phyloP scores from a whole-genome alignment of 2,797 vertebrate species.

The Acanthis flammea region DNA sequence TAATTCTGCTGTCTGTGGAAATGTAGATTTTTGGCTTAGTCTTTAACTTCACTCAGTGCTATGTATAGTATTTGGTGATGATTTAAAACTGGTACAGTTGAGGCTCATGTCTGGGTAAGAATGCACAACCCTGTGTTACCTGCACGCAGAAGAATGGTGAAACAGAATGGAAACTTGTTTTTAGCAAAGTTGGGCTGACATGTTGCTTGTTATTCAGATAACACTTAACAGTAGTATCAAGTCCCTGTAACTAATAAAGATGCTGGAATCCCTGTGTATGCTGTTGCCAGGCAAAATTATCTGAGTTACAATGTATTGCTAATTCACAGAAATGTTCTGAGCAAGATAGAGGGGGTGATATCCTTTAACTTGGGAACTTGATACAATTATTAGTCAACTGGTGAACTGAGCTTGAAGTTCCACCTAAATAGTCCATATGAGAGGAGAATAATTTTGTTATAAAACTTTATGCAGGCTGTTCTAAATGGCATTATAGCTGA shows the following conservation, averaged over 20 bases:
- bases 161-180: neutral
- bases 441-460: neutral
- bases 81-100: neutral
- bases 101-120: accelerated
- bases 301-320: neutral
- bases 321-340: neutral
- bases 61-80: accelerated
- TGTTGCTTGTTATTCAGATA: neutral
- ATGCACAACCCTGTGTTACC: accelerated
- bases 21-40: neutral
- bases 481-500: neutral
- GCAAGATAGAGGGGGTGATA: neutral
- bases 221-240: neutral
- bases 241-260: neutral
- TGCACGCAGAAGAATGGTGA: accelerated
- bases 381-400: neutral
- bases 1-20: neutral
- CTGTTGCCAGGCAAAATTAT: neutral
- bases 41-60: neutral
- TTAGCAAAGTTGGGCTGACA: accelerated
- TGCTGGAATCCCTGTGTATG: neutral
- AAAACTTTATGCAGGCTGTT: neutral
- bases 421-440: neutral
- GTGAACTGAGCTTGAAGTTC: neutral
- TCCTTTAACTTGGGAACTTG: neutral